These are phyloP conservation scores for Priapulus caudatus DNA, from an alignment of 2,888 invertebrate genomes.

Conservation along the genomic window DNA sequence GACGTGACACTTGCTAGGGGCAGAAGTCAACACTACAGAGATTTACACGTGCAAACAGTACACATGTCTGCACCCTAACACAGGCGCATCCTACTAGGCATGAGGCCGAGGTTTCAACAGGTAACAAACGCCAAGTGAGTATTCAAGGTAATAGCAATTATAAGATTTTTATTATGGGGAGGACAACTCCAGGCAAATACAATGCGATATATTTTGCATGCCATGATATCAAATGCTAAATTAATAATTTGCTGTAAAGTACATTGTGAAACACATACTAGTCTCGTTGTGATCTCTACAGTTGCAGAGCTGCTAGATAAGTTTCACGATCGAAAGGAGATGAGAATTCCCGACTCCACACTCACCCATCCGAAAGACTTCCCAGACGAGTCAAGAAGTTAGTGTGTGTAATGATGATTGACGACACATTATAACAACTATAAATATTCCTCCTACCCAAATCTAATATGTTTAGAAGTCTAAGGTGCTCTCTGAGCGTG, in stretches of 20 bases:
- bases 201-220: too few relatives aligned
- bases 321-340: constrained; percentile 74
- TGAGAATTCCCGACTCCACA: constrained; percentile 78
- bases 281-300: too few relatives aligned
- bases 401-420: too few relatives aligned
- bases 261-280: too few relatives aligned
- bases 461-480: too few relatives aligned
- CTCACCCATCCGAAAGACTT: constrained; percentile 98
- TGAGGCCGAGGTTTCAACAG: constrained; percentile 45
- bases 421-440: too few relatives aligned
- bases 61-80: too few relatives aligned
- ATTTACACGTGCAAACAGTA: constrained; percentile 44
- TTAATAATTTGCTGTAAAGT: too few relatives aligned
- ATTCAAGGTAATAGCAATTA: constrained; percentile 48
- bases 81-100: background rate
- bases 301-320: constrained; percentile 71
- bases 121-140: constrained; percentile 80
- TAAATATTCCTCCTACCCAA: too few relatives aligned
- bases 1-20: constrained; percentile 63
- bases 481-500: too few relatives aligned
- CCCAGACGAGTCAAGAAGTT: constrained; percentile 84
- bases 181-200: too few relatives aligned
- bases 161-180: constrained; percentile 4
- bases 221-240: too few relatives aligned
- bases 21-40: constrained; percentile 93